A percentile compares a stretch with the other conserved stretches of the same genome.
Evolutionary conservation across 2,797 vertebrate genomes (phyloP).

Genomic region (Luscinia luscinia): DNA sequence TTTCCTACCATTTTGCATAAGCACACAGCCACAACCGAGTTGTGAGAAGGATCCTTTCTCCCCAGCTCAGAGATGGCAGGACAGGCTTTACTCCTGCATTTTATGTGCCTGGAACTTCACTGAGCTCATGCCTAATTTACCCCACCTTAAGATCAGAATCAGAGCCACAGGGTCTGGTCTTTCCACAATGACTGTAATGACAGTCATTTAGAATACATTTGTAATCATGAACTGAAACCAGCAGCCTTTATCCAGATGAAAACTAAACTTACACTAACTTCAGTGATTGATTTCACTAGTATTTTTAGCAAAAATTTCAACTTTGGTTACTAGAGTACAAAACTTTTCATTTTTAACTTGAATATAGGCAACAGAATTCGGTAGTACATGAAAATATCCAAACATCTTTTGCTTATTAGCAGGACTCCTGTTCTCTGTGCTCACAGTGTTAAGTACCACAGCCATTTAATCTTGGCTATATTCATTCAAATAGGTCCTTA

Average conservation of each 20-base stretch:
- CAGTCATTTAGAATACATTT: not conserved
- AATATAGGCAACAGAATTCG: not conserved
- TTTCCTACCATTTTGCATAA: not conserved
- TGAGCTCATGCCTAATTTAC: not conserved
- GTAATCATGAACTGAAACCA: not conserved
- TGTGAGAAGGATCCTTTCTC: not conserved
- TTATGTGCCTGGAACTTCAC: not conserved
- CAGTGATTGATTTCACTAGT: not conserved
- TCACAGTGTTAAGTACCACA: not conserved
- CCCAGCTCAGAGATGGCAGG: not conserved
- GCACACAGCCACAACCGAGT: rapidly evolving
- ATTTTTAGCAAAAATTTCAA: not conserved
- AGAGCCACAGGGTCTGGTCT: not conserved
- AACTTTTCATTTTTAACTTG: not conserved
- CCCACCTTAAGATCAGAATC: not conserved
- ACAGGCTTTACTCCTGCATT: not conserved
- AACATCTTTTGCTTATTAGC: not conserved
- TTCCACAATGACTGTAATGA: not conserved
- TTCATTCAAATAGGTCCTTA: not conserved
- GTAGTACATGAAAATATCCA: not conserved
- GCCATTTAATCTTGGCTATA: not conserved
- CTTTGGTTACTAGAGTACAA: not conserved
- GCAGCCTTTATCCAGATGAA: not conserved
- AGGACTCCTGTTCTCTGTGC: not conserved
- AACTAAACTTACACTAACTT: not conserved